phyloP scores from a whole-genome alignment of 2,888 invertebrate species.

The Idaea aversata region DNA sequence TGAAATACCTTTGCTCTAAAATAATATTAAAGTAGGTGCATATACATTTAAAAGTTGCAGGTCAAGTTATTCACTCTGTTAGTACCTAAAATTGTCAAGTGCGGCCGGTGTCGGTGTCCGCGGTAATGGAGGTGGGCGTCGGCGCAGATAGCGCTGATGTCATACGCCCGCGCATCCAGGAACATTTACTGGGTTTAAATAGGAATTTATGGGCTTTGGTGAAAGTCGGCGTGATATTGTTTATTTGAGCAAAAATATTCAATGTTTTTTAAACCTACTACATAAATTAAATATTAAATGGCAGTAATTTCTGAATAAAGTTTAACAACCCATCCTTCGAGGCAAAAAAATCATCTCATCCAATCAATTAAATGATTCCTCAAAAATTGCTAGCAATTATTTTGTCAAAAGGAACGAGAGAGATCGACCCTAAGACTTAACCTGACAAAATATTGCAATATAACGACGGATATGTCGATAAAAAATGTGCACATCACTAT shows the following conservation, averaged over 20 bases:
- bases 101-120: constrained; percentile 44
- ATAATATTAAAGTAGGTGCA: not conserved
- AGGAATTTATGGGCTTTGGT: not conserved
- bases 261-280: not conserved
- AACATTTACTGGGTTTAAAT: constrained; percentile 8
- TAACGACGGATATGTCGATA: constrained; percentile 14
- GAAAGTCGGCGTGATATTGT: too few species aligned
- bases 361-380: too few species aligned
- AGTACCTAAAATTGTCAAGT: constrained; percentile 35
- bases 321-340: too few species aligned
- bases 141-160: constrained; percentile 58
- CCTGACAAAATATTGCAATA: constrained; percentile 18
- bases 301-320: not conserved
- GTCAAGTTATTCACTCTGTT: not conserved
- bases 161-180: constrained; percentile 42
- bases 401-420: not conserved
- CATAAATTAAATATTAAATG: not conserved
- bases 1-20: not conserved
- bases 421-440: constrained; percentile 9
- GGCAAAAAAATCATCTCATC: too few species aligned
- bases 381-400: too few species aligned
- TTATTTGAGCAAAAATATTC: not conserved
- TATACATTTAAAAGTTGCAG: not conserved
- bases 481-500: constrained; percentile 12
- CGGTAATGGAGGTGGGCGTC: constrained; percentile 65